Conservation (phyloP, 2,113 vertebrate genomes). For the Tragelaphus buxtoni region DNA sequence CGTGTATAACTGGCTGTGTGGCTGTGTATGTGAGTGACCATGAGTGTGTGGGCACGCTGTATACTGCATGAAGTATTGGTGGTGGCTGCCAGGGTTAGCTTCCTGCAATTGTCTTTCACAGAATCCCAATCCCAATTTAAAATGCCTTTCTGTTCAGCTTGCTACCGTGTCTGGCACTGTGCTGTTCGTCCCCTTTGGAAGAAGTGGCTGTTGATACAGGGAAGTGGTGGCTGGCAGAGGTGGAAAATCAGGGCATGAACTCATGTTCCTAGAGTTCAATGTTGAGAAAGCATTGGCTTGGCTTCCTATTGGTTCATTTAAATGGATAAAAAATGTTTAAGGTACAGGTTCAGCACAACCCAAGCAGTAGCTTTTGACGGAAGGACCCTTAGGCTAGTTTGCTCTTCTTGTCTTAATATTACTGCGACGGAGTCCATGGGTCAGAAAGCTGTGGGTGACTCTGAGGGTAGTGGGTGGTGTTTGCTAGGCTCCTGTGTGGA, state of each 20-base stretch:
- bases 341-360: neutral
- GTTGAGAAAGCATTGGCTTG: neutral
- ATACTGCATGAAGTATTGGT: neutral
- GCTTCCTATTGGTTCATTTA: neutral
- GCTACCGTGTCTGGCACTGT: neutral
- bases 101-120: constrained; percentile 19
- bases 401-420: neutral
- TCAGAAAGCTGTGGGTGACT: neutral
- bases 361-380: neutral
- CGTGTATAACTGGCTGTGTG: neutral
- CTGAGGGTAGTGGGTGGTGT: neutral
- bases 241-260: neutral
- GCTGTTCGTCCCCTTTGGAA: neutral
- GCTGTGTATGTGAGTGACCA: neutral
- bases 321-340: neutral
- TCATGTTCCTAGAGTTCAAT: neutral
- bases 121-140: neutral
- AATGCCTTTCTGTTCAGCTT: neutral
- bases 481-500: neutral
- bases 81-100: neutral
- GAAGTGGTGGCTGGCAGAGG: neutral
- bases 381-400: neutral
- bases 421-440: neutral
- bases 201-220: neutral
- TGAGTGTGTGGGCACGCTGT: neutral